A percentile compares a stretch with the other conserved stretches of the same genome.
Conservation (phyloP, 2,888 invertebrate species). For the Brachynemurus nebulosus region DNA sequence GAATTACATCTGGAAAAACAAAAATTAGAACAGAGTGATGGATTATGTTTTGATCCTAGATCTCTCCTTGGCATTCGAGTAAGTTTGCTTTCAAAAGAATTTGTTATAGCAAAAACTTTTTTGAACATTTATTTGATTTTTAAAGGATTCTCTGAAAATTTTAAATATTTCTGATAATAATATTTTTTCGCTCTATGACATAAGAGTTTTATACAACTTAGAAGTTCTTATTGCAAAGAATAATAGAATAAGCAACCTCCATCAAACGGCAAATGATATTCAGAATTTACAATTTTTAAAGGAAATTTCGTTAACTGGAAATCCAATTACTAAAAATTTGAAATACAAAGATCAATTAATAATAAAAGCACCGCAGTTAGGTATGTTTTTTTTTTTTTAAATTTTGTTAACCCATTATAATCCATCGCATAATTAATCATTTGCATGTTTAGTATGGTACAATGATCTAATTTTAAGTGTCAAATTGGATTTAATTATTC, state of each 20-base stretch:
- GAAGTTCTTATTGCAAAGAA: constrained; percentile 41
- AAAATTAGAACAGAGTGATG: constrained; percentile 37
- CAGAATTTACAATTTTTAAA: constrained; percentile 39
- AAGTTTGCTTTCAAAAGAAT: constrained; percentile 11
- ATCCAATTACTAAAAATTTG: constrained; percentile 47
- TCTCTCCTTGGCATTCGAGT: constrained; percentile 44
- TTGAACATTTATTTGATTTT: constrained; percentile 12
- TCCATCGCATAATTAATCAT: too few relatives aligned
- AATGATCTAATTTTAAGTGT: too few relatives aligned
- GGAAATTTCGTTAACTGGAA: constrained; percentile 43
- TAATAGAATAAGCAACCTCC: constrained; percentile 41
- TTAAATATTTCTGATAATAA: constrained; percentile 51
- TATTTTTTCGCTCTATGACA: constrained; percentile 38
- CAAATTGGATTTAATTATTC: too few relatives aligned
- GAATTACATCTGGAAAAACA: constrained; percentile 59
- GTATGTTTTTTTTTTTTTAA: constrained; percentile 30
- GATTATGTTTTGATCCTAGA: constrained; percentile 52
- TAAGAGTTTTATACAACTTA: constrained; percentile 37
- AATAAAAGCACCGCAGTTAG: constrained; percentile 42
- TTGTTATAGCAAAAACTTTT: not conserved
- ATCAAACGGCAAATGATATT: constrained; percentile 39
- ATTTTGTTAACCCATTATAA: constrained; percentile 3
- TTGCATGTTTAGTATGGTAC: too few relatives aligned
- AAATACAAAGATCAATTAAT: constrained; percentile 55
- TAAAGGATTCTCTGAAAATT: constrained; percentile 40